Conservation (phyloP, 2,113 vertebrate genomes). For the Phaetusa simplex region DNA sequence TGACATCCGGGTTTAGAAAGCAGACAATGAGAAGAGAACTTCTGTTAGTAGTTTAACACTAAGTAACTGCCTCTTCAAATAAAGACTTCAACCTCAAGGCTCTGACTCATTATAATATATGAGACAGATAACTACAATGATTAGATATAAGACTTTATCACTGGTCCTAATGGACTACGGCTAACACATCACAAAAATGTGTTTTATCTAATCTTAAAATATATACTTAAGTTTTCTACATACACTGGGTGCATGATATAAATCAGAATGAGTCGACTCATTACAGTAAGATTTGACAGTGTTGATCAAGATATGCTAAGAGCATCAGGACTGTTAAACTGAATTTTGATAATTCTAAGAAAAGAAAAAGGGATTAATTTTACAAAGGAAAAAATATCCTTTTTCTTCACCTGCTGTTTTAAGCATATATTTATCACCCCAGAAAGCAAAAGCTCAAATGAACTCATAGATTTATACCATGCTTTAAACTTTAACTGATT, state of each 20-base stretch:
- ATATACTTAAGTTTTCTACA: neutral
- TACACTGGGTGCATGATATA: neutral
- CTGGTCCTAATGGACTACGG: neutral
- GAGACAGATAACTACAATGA: neutral
- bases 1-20: neutral
- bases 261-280: neutral
- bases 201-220: neutral
- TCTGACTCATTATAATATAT: neutral
- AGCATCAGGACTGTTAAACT: neutral
- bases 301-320: neutral
- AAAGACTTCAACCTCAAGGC: neutral
- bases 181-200: neutral
- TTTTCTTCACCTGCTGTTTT: neutral
- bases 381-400: neutral
- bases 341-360: neutral
- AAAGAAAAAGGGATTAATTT: neutral
- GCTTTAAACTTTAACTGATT: neutral
- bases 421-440: neutral
- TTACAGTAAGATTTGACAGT: neutral
- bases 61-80: neutral
- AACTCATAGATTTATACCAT: neutral
- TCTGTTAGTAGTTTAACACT: neutral
- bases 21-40: neutral
- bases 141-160: neutral
- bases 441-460: neutral